Evolutionary conservation across 2,888 invertebrate genomes (phyloP).

Genomic region (Clitarchus hookeri): DNA sequence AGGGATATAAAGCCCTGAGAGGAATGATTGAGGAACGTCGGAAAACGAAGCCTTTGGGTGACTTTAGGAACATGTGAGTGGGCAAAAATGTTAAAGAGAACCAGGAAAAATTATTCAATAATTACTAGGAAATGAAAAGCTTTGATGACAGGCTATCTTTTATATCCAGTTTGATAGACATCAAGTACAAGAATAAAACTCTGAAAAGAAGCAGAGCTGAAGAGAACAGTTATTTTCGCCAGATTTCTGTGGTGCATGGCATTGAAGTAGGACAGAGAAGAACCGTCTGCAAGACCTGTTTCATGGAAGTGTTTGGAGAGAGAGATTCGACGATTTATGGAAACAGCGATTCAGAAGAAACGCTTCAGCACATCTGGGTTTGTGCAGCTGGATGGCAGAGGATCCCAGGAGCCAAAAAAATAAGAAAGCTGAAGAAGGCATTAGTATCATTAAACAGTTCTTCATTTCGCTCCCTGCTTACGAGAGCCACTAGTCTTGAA

Average conservation of each 20-base stretch:
- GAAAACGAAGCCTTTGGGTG: not conserved
- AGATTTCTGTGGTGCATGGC: not conserved
- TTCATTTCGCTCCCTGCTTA: not conserved
- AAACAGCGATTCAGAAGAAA: slow-evolving; percentile 14
- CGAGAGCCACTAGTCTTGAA: slow-evolving; percentile 18
- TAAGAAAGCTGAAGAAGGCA: not conserved
- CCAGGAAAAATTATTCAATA: not conserved
- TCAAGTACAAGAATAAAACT: not conserved
- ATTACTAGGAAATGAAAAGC: not conserved
- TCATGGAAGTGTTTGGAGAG: slow-evolving; percentile 11
- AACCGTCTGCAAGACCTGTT: not conserved
- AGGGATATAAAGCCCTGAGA: not conserved
- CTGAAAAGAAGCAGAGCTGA: not conserved
- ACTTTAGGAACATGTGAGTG: not conserved
- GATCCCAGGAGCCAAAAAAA: not conserved
- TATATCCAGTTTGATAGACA: not conserved
- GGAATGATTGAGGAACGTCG: not conserved
- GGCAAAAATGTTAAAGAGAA: not conserved
- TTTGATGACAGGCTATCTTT: not conserved
- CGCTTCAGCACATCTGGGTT: slow-evolving; percentile 9
- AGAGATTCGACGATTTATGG: slow-evolving; percentile 18
- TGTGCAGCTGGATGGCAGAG: not conserved
- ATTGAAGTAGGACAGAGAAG: not conserved
- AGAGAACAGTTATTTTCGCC: not conserved
- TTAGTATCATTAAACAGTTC: slow-evolving; percentile 4